Evolutionary conservation across 2,113 vertebrate genomes (phyloP).

Genomic region (Chaetodon trifascialis): DNA sequence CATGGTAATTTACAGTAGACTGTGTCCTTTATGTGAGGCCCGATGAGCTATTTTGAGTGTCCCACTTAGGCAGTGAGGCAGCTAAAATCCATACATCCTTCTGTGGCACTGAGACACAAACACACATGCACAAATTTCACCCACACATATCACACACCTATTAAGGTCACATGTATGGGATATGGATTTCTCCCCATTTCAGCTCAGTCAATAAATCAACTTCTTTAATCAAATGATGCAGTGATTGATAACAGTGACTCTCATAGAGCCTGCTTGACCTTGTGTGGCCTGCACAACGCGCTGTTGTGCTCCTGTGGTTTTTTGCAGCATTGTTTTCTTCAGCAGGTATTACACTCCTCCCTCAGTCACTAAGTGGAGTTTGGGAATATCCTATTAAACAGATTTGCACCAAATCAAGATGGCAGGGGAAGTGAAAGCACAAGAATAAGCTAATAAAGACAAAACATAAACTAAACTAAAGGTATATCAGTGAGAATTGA

Average conservation of each 20-base stretch:
- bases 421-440: neutral
- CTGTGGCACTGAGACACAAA: conserved; percentile 45
- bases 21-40: conserved; percentile 64
- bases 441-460: neutral
- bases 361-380: neutral
- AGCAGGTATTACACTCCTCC: neutral
- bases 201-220: conserved; percentile 28
- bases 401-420: neutral
- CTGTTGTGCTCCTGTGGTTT: no score
- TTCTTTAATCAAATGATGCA: neutral
- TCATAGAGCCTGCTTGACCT: neutral
- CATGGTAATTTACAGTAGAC: conserved; percentile 52
- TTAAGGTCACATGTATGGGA: neutral
- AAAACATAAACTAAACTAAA: neutral
- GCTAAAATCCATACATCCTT: conserved; percentile 74
- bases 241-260: conserved; percentile 7
- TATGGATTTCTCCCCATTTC: neutral
- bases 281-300: no score
- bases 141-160: conserved; percentile 3
- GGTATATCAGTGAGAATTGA: neutral
- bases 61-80: conserved; percentile 83
- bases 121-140: conserved; percentile 10
- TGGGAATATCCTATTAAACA: neutral
- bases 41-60: conserved; percentile 75
- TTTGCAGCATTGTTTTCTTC: neutral